phyloP scores from a whole-genome alignment of 2,888 invertebrate species.

The Stenurella melanura region DNA sequence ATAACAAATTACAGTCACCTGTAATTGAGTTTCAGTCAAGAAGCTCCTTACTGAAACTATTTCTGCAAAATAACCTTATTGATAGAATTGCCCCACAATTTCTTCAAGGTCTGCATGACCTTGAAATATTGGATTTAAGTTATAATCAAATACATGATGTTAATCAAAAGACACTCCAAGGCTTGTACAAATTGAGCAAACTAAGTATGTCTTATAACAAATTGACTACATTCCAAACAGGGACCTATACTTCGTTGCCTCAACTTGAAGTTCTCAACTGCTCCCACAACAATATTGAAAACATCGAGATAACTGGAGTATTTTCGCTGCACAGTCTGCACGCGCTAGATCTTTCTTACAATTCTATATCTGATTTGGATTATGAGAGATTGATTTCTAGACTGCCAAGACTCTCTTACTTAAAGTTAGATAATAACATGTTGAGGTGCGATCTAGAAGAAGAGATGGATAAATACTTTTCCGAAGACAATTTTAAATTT shows the following conservation, averaged over 20 bases:
- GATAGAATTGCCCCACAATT: constrained; percentile 57
- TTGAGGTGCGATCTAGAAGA: constrained; percentile 67
- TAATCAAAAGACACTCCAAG: constrained; percentile 59
- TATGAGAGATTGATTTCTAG: constrained; percentile 66
- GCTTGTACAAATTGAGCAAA: constrained; percentile 61
- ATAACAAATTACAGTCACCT: constrained; percentile 62
- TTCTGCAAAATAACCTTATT: constrained; percentile 66
- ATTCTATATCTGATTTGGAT: constrained; percentile 67
- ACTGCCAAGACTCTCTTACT: constrained; percentile 65
- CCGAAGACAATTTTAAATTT: constrained; percentile 66
- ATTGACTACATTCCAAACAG: constrained; percentile 64
- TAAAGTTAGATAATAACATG: constrained; percentile 65
- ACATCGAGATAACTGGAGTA: constrained; percentile 65
- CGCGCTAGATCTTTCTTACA: constrained; percentile 68
- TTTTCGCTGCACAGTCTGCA: constrained; percentile 67
- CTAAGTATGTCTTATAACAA: constrained; percentile 66
- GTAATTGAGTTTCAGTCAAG: constrained; percentile 55
- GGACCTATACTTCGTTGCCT: constrained; percentile 67
- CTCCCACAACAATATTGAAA: constrained; percentile 65
- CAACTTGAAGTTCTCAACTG: constrained; percentile 67
- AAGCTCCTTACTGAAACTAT: constrained; percentile 60
- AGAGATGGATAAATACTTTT: constrained; percentile 67
- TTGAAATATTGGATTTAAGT: constrained; percentile 67
- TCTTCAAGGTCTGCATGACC: constrained; percentile 62
- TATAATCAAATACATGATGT: constrained; percentile 63